Base-by-base conservation (phyloP, 2,113 vertebrate genomes). In the Cairina moschata region DNA sequence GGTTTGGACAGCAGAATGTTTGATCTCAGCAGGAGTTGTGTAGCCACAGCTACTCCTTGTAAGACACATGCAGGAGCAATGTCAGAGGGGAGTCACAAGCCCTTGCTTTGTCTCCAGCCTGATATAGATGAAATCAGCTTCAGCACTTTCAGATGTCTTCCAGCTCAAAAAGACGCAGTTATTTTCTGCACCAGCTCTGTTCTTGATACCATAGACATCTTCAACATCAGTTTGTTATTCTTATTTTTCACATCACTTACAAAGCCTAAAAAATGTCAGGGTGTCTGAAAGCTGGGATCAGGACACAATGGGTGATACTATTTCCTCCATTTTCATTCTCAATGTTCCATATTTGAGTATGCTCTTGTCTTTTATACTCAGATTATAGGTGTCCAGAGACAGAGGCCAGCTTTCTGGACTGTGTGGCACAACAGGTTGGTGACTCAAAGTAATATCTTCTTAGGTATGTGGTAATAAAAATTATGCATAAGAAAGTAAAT, bases 1-100 rank as follows among this genome's bases (percentile, higher is more conserved):
- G 54, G 12, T 48, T 68, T 46, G 29, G 25, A 32, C 16, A 31
- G 4, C 25, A 9, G 54, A 55, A 34, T 15, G 60, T 44, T 59
- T 68, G 60, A 48, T 55, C 68, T 40, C 6, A 48, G 68, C 54
- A 60, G 54, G n/a, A 29, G n/a, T 26, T 68, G 29, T 50, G 25
- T 0, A 1, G 65, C n/a, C 21, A 46, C 2, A 0, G 46, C n/a
- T 62, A 6, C 26, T 28, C 29, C 31, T 34, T 69, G 11, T 56
- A 42, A 63, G 62, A 42, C 3, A 52, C 29, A 9, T 2, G 5
- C 4, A 48, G 60, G 59, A 68, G 22, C 36, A 62, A 42, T 9
- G 38, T 48, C 69, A 38, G 38, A 5, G n/a, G 4, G 38, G 23
- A 86, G 54, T 38, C 20, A 68, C 21, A 25, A 80, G 46, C 22